phyloP scores from a whole-genome alignment of 53 echinoderm and acorn worm species.

The Henricia sp. region DNA sequence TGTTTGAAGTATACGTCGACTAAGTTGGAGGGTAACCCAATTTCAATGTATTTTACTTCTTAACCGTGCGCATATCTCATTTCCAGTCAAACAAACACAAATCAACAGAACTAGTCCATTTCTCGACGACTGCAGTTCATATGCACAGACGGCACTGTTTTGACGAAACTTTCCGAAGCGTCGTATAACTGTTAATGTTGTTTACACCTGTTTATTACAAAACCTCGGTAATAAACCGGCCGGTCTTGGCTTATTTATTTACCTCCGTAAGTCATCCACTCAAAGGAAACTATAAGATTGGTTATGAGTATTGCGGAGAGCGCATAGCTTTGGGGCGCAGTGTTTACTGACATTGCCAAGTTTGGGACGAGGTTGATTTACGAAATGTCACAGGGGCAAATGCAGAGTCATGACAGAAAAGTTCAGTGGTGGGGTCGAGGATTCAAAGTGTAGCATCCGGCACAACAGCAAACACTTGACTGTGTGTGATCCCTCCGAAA shows the following conservation, averaged over 20 bases:
- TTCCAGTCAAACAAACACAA: neutral
- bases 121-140: no score
- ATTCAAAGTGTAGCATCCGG: neutral
- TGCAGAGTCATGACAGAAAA: constrained; percentile 15
- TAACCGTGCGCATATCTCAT: neutral
- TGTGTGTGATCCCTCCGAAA: neutral
- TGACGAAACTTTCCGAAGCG: neutral
- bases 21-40: no score
- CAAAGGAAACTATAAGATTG: neutral
- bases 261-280: constrained; percentile 22
- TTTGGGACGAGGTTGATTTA: constrained; percentile 18
- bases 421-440: neutral
- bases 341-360: constrained; percentile 43
- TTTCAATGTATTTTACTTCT: neutral
- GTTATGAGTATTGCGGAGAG: constrained; percentile 35
- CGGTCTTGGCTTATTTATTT: constrained; percentile 47
- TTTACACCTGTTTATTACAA: constrained; percentile 50
- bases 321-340: neutral
- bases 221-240: constrained; percentile 38
- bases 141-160: constrained; percentile 4
- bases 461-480: neutral
- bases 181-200: constrained; percentile 4
- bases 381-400: constrained; percentile 26
- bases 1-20: no score
- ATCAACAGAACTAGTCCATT: neutral